Base-by-base conservation (phyloP, 2,113 vertebrate genomes). In the Eretmodus cyanostictus region DNA sequence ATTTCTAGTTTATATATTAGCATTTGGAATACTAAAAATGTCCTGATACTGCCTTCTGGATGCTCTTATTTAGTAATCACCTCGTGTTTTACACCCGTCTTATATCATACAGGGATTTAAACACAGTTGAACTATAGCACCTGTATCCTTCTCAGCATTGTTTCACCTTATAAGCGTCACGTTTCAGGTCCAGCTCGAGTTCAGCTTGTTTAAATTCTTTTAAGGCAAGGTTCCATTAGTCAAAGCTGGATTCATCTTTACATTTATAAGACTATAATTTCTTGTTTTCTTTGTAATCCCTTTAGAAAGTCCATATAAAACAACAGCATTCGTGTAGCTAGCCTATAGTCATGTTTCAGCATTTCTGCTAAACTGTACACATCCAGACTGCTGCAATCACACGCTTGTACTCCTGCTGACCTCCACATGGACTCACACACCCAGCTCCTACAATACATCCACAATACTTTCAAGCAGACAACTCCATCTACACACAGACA, bases 401-500 rank as follows among this genome's bases (percentile, higher is more conserved):
- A 91, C 3, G 53, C 59, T 79, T 66, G 85, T 84, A 90, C 91
- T 13, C 42, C 82, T 34, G 79, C 83, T 91, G 89, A 95, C 93
- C 94, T 85, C 51, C 40, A 31, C 81, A 89, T 55, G 55, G 54
- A 92, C 82, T 85, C 82, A 85, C 85, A 81, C 87, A 79, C 53
- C n/a, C 3, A 31, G 34, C 71, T 59, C 27, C 40, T 54, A 81
- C 61, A 14, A n/a, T 66, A 76, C 89, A 92, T 59, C 84, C 73
- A 83, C 71, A 78, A 68, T 76, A 9, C 68, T 83, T 87, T 81
- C 45, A 86, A 82, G 79, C 89, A 88, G 57, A 90, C 81, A 91
- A 22, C 14, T 90, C 5, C 86, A 80, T 85, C 66, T 31, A 73
- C 34, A 76, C 40, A 80, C 49, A 73, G 57, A 89, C n/a, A 54